Percentiles rank a stretch among this genome's conserved stretches.
Conservation (phyloP, 2,888 invertebrate genomes). For the Plagodis dolabraria region DNA sequence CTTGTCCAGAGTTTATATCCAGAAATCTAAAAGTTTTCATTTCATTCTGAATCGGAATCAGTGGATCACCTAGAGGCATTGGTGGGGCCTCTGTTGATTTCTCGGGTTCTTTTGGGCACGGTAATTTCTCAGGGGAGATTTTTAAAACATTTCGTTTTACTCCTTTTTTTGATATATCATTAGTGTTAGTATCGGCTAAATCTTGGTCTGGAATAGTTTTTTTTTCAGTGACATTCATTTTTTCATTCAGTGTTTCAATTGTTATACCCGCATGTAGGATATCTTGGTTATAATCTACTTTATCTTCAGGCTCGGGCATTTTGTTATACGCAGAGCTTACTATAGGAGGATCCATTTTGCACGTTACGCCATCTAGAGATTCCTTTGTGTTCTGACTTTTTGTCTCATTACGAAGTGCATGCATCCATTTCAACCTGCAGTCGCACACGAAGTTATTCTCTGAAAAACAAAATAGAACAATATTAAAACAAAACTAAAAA, state of each 20-base stretch:
- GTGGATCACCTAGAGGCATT: constrained; percentile 63
- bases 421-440: constrained; percentile 93
- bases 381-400: constrained; percentile 88
- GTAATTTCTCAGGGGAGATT: constrained; percentile 71
- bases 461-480: constrained; percentile 73
- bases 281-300: constrained; percentile 68
- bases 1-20: constrained; percentile 59
- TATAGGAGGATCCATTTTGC: constrained; percentile 86
- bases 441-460: constrained; percentile 94
- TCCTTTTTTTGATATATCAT: constrained; percentile 60
- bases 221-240: constrained; percentile 65
- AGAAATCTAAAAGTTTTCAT: constrained; percentile 78
- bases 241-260: constrained; percentile 66
- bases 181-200: constrained; percentile 49
- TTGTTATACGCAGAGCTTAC: constrained; percentile 79
- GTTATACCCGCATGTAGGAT: constrained; percentile 68
- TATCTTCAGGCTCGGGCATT: constrained; percentile 64
- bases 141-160: constrained; percentile 71
- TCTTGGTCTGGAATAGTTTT: constrained; percentile 54
- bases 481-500: constrained; percentile 26
- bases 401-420: constrained; percentile 89
- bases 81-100: constrained; percentile 69
- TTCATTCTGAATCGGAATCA: constrained; percentile 77
- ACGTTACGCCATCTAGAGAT: constrained; percentile 89
- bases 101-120: constrained; percentile 68